These are phyloP conservation scores for Ophioninae sp. DNA, from an alignment of 2,888 invertebrate species.

Conservation along the genomic window DNA sequence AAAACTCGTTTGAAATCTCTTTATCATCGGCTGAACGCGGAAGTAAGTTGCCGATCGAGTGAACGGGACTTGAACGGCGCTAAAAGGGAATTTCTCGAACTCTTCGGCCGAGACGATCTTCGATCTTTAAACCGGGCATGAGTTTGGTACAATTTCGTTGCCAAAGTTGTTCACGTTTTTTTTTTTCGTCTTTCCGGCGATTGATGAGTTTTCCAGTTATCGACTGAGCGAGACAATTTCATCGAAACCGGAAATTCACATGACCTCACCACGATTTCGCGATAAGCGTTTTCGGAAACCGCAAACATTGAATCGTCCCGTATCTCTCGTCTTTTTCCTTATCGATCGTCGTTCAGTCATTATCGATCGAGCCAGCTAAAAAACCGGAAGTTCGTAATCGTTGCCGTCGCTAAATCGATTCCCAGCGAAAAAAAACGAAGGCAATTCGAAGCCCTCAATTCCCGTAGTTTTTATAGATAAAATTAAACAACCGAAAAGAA, in stretches of 20 bases:
- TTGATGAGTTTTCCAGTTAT: neutral
- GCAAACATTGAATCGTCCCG: neutral
- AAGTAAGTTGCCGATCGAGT: neutral
- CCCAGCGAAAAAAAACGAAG: neutral
- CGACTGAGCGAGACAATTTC: conserved; percentile 2
- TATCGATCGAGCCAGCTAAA: neutral
- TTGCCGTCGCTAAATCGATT: conserved; percentile 17
- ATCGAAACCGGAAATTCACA: neutral
- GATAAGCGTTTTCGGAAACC: neutral
- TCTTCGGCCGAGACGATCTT: neutral
- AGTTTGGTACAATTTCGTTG: conserved; percentile 8
- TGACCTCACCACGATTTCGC: neutral
- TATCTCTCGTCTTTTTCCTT: neutral
- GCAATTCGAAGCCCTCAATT: neutral
- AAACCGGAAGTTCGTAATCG: conserved; percentile 32
- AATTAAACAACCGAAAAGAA: too few relatives aligned
- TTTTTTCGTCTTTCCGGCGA: neutral
- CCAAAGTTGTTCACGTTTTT: neutral
- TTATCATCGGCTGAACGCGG: neutral
- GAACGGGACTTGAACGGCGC: neutral
- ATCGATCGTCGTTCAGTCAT: neutral
- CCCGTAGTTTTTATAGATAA: conserved; percentile 5
- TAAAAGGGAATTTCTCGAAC: neutral
- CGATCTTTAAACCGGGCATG: neutral
- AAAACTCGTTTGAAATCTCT: neutral